Conservation (phyloP, 2,888 invertebrate species). For the Drepana falcataria region DNA sequence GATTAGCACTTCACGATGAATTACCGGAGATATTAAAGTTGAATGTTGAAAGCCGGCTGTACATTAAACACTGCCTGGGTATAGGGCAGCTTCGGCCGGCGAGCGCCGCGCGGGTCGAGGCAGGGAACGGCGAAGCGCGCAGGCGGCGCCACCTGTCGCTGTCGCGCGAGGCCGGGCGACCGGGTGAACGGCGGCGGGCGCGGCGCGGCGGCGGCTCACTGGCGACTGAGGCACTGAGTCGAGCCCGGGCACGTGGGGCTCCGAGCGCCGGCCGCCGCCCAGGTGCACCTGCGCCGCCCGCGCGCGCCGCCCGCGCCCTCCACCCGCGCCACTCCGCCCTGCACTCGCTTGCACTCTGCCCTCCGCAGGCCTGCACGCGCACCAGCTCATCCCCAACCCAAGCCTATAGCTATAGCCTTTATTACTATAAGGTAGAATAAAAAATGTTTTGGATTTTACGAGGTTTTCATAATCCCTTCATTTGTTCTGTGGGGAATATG, state of each 20-base stretch:
- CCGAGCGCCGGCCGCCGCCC: conserved; percentile 64
- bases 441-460: no score
- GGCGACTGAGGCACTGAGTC: conserved; percentile 44
- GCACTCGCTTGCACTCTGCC: conserved; percentile 27
- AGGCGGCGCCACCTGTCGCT: conserved; percentile 66
- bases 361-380: neutral
- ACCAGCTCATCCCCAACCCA: neutral
- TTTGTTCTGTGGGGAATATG: no score
- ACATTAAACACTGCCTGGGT: conserved; percentile 19
- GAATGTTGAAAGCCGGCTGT: conserved; percentile 46
- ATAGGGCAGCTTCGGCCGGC: conserved; percentile 21
- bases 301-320: conserved; percentile 25
- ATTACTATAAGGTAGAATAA: no score
- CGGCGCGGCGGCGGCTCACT: conserved; percentile 41
- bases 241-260: conserved; percentile 63
- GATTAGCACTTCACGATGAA: conserved; percentile 53
- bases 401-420: neutral
- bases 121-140: conserved; percentile 46
- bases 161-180: conserved; percentile 29
- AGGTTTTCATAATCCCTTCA: no score
- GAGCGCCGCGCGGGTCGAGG: conserved; percentile 24
- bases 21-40: conserved; percentile 53
- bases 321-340: conserved; percentile 15
- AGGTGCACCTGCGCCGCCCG: conserved; percentile 64
- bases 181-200: conserved; percentile 18